Evolutionary conservation across 2,113 vertebrate genomes (phyloP).

Genomic region (Elachura formosa): DNA sequence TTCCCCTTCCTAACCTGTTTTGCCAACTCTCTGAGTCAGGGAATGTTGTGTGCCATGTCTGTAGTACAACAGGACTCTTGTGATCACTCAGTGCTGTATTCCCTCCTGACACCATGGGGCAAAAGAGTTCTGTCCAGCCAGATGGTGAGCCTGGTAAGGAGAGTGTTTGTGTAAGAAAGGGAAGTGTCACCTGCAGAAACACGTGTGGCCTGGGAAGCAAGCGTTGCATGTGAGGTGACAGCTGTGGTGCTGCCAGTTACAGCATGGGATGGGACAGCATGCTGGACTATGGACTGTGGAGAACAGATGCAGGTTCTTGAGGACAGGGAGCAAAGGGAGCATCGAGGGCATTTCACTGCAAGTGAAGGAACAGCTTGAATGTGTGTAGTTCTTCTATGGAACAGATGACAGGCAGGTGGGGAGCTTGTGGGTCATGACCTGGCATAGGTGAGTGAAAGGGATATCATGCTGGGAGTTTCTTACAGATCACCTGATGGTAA

Average conservation of each 20-base stretch:
- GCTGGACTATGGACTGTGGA: too few relatives aligned
- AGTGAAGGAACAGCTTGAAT: neutral
- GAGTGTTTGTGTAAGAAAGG: neutral
- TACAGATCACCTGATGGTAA: neutral
- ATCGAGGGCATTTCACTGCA: neutral
- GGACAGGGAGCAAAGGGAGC: neutral
- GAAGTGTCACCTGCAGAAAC: neutral
- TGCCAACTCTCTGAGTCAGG: neutral
- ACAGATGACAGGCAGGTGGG: neutral
- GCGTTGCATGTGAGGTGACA: accelerated
- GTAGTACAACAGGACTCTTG: neutral
- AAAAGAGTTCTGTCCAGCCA: neutral
- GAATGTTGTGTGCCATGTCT: neutral
- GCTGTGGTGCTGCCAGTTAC: neutral
- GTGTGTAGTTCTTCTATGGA: neutral
- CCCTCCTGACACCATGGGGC: accelerated
- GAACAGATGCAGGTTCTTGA: neutral
- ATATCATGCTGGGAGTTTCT: neutral
- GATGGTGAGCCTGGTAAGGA: neutral
- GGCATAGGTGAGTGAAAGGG: neutral
- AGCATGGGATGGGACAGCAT: neutral
- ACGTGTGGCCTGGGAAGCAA: neutral
- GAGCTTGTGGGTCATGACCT: neutral
- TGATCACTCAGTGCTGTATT: neutral
- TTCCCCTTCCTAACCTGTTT: neutral